These are phyloP conservation scores for Rhogogaster chlorosoma DNA, from an alignment of 2,888 invertebrate genomes.

Conservation along the genomic window DNA sequence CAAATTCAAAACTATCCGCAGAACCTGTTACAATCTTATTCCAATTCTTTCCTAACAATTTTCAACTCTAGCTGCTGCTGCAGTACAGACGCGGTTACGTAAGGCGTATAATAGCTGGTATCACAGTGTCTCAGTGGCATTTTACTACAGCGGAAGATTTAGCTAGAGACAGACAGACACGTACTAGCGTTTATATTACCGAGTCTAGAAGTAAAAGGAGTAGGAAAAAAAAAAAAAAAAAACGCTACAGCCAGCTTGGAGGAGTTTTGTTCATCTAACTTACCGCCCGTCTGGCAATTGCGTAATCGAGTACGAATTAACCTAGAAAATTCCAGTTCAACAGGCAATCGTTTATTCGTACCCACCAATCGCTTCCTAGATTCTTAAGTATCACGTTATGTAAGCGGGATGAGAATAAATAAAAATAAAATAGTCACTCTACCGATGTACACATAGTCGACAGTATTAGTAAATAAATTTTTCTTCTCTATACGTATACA, in stretches of 20 bases:
- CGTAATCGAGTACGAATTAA: conserved; percentile 16
- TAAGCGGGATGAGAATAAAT: neutral
- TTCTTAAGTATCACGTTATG: neutral
- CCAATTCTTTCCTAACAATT: neutral
- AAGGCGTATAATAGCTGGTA: neutral
- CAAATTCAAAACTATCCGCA: neutral
- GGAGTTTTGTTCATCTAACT: neutral
- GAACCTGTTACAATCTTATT: neutral
- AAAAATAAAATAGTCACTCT: neutral
- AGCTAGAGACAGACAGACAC: neutral
- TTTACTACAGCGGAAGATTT: neutral
- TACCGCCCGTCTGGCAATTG: neutral
- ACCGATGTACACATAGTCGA: neutral
- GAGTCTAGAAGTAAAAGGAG: neutral
- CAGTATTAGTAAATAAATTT: neutral
- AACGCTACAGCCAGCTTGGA: neutral
- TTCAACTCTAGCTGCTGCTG: neutral
- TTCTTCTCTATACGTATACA: too few relatives aligned
- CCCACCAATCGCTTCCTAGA: neutral
- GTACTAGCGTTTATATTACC: neutral
- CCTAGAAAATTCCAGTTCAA: neutral
- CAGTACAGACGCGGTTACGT: neutral
- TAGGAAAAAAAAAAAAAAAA: too few relatives aligned
- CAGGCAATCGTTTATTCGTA: neutral
- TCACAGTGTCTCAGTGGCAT: neutral